Conservation (phyloP, 1,140 invertebrate species). For the Ruditapes philippinarum region DNA sequence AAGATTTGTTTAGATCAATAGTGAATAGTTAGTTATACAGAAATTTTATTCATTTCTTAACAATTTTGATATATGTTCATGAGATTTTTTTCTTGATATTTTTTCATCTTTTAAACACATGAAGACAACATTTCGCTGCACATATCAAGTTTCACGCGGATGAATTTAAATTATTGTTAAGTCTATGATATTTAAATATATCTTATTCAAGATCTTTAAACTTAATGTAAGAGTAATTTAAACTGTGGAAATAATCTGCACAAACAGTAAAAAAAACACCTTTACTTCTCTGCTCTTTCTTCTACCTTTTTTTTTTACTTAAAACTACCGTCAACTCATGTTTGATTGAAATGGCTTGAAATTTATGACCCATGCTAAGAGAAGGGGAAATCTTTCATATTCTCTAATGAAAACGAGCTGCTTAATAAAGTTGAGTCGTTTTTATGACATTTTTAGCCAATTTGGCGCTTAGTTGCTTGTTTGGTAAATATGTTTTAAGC, state of each 20-base stretch:
- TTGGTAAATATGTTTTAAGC: not conserved
- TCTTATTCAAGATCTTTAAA: not conserved
- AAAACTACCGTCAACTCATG: no score
- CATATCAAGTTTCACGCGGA: no score
- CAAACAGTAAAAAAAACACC: not conserved
- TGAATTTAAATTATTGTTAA: not conserved
- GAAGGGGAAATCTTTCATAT: constrained; percentile 1
- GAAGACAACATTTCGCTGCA: no score
- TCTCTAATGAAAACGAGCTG: not conserved
- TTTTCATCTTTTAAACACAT: no score
- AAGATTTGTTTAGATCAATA: no score
- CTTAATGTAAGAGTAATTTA: not conserved
- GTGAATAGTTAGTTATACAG: no score
- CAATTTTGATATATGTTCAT: no score
- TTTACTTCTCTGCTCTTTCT: not conserved
- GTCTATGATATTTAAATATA: not conserved
- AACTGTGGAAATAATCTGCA: not conserved
- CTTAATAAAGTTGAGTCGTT: not conserved
- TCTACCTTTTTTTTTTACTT: no score
- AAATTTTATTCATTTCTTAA: no score
- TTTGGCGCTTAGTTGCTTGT: constrained; percentile 7
- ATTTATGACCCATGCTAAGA: constrained; percentile 25
- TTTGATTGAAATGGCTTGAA: constrained; percentile 46
- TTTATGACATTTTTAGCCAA: constrained; percentile 26
- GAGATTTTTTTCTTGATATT: no score